Base-by-base conservation (phyloP, 2,113 vertebrate species). In the Myotis yumanensis region DNA sequence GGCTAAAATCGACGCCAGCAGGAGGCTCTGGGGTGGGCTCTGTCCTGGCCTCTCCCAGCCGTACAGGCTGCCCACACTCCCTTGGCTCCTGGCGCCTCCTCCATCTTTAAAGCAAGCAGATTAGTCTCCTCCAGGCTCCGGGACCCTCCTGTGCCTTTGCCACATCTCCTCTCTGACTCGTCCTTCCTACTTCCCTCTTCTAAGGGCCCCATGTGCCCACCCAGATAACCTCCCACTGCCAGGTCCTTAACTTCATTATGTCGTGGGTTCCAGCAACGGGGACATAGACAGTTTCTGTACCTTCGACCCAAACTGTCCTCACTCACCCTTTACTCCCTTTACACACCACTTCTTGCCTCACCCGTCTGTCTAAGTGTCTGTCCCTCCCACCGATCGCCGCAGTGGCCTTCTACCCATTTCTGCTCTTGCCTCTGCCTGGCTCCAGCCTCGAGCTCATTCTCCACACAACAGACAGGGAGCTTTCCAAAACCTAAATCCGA, bases 41-140 rank as follows among this genome's bases (percentile, higher is more conserved):
- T 1, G 3, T 32, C 46, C 40, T 8, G 2, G 17, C 15, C 32
- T 22, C 25, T 72, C 40, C 20, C 4, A 8, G 46, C 35, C 72
- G 40, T 3, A 0, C 3, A 4, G 2, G 14, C 35, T 40, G n/a
- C 37, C 15, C 0, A 0, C 3, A 0, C n/a, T 20, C n/a, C n/a
- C 77, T 11, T 46, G 69, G 80, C 30, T 59, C 8, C 0, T 2
- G 57, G 17, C 32, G 35, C 40, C 32, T 46, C 32, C 52, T 57
- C 16, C 14, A 0, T 3, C 66, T 59, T 22, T 16, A 14, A 57
- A 75, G 64, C 48, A 10, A 3, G 11, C 4, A 18, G 59, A 16
- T 17, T 12, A 17, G 32, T 1, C 2, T 72, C 69, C 79, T 37
- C 23, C 8, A 30, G n/a, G 11, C 5, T 1, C 40, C 30, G 22